A percentile compares a stretch with the other conserved stretches of the same genome.
These are phyloP conservation scores for Agriopis marginaria DNA, from an alignment of 2,888 invertebrate genomes.

Conservation along the genomic window DNA sequence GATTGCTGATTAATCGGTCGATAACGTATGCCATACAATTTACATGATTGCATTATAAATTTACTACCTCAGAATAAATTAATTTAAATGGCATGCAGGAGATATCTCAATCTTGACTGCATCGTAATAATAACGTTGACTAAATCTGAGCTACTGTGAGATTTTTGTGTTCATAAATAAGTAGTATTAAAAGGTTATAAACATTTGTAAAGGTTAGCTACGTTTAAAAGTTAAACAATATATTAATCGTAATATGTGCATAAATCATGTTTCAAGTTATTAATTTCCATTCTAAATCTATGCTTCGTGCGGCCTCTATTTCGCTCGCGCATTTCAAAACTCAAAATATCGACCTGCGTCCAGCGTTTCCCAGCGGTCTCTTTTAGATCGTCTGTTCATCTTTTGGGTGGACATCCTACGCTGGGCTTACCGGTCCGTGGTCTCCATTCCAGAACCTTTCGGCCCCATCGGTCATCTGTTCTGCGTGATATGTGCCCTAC, in stretches of 20 bases:
- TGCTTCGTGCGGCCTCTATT: too few relatives aligned
- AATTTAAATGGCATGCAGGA: slow-evolving; percentile 8
- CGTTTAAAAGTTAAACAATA: slow-evolving; percentile 29
- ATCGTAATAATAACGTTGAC: background rate
- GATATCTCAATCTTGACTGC: background rate
- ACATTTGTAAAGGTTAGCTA: slow-evolving; percentile 11
- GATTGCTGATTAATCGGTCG: background rate
- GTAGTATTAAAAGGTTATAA: slow-evolving; percentile 12
- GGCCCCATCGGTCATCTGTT: too few relatives aligned
- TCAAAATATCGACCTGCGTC: too few relatives aligned
- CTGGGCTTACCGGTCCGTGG: too few relatives aligned
- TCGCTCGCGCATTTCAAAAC: too few relatives aligned
- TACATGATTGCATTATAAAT: slow-evolving; percentile 21
- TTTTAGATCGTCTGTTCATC: too few relatives aligned
- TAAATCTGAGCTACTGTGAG: background rate
- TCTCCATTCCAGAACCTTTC: too few relatives aligned
- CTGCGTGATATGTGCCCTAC: too few relatives aligned
- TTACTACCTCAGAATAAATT: slow-evolving; percentile 9
- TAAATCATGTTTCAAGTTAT: background rate
- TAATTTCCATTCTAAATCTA: background rate
- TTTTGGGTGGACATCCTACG: too few relatives aligned
- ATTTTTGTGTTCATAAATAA: slow-evolving; percentile 24
- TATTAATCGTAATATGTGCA: slow-evolving; percentile 16
- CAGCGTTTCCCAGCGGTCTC: too few relatives aligned
- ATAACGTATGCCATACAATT: slow-evolving; percentile 16